Evolutionary conservation across 2,888 invertebrate species (phyloP), one percentile per base, ranked within the genome.

Genomic region (Azorinus chamasolen): DNA sequence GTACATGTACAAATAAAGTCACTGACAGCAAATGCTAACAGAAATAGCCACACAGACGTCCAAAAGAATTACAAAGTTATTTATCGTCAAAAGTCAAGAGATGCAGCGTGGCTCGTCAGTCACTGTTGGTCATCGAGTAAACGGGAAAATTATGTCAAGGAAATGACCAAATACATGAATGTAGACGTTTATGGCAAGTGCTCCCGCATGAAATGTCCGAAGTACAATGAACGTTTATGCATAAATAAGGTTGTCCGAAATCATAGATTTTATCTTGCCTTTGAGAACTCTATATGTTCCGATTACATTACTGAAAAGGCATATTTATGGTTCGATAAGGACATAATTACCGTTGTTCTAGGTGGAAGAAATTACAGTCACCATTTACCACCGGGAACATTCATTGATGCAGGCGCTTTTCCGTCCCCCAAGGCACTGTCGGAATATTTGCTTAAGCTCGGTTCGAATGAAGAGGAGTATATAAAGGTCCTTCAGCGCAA

Each of bases 271-370:
- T 83, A 83, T 66, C 57, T 83, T 24, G 76, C 83, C n/a, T 83
- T 83, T 66, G 83, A 83, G 46, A 83, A 83, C 27, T 71, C 79
- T 14, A 12, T 83, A 16, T 83, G 83, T 46, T 48, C 45, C 20
- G 83, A 83, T 58, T 83, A 83, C 41, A 59, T 83, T 22, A 75
- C 83, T 6, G 83, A 83, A 58, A 83, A 83, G 24, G 71, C 66
- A 10, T 75, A 79, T 57, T 64, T 54, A n/a, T 79, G 77, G 74
- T 77, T 77, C 20, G 27, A 58, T 16, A 65, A 50, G 32, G 61
- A 83, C 50, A 73, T 71, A 20, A 69, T 83, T 14, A 64, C 55
- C 5, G 72, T 83, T 12, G 71, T 77, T 22, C 32, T 79, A 20
- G 76, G 79, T 20, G 72, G 71, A 0, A 57, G 57, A 25, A 71